Base-by-base conservation (phyloP, 92 coral and sea anemone genomes). In the Palythoa caribaeorum region DNA sequence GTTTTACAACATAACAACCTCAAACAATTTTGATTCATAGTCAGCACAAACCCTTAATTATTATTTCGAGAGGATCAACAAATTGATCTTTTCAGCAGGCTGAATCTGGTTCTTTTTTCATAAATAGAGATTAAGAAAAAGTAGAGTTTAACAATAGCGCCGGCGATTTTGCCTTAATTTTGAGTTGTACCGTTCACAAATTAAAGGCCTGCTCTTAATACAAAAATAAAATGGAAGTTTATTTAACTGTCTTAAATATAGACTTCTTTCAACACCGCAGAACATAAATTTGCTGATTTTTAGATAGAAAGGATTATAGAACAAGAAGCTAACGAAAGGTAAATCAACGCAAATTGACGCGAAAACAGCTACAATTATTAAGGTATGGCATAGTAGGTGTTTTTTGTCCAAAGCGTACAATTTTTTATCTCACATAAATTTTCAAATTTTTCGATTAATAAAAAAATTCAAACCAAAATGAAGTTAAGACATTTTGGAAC, bases 231-330 rank as follows among this genome's bases (percentile, higher is more conserved):
- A 77, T 68, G n/a, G 73, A 19, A 65, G 59, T 50, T 51, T 44
- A 81, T 81, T 66, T 81, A 66, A 60, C 53, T 81, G 52, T 19
- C 16, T 65, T 65, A 13, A 62, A 39, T 65, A 66, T 72, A 80
- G 73, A 80, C 16, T 70, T 70, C 39, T 12, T 20, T 38, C 75
- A 51, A 38, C 35, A 68, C 44, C 40, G 60, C 76, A 51, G 20
- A 66, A 66, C 59, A 65, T 21, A 65, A 50, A 21, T 81, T 81
- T 17, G 8, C 63, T 44, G 16, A 68, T 81, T 81, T 81, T 47
- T 44, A 63, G 86, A 62, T 13, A 76, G 4, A 19, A 21, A 48
- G 59, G 85, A 81, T 81, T 81, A 81, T 20, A 39, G 13, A 53
- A 40, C 71, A 71, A 81, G 73, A 65, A 81, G 15, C 51, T 52